phyloP scores from a whole-genome alignment of 2,797 vertebrate species.

The Coilia nasus region DNA sequence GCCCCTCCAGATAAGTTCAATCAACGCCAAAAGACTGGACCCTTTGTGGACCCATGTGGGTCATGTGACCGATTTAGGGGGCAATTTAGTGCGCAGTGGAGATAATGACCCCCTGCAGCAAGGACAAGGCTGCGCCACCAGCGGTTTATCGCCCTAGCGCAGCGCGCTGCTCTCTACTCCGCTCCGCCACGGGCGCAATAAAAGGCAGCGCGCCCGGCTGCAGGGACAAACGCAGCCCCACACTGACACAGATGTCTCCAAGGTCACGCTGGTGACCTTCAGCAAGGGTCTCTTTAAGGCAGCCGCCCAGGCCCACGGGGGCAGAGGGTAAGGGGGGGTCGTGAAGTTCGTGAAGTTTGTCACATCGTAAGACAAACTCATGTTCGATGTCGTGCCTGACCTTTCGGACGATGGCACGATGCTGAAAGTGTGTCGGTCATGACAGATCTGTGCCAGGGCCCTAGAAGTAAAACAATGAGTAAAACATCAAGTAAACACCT shows the following conservation, averaged over 20 bases:
- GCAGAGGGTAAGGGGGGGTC: too few relatives aligned
- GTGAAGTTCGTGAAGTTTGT: too few relatives aligned
- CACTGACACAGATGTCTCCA: slow-evolving; percentile 37
- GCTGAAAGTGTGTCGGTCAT: too few relatives aligned
- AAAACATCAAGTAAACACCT: too few relatives aligned
- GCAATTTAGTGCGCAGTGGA: slow-evolving; percentile 64
- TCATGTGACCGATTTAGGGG: slow-evolving; percentile 64
- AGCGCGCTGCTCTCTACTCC: slow-evolving; percentile 37
- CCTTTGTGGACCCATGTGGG: slow-evolving; percentile 70
- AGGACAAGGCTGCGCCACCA: slow-evolving; percentile 66
- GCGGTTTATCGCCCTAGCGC: slow-evolving; percentile 59
- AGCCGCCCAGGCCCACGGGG: not conserved
- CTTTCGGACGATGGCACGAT: too few relatives aligned
- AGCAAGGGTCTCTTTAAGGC: slow-evolving; percentile 7
- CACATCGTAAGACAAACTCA: too few relatives aligned
- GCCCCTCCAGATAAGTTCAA: slow-evolving; percentile 65
- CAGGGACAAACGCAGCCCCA: not conserved
- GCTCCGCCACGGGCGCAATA: slow-evolving; percentile 49
- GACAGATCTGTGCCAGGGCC: too few relatives aligned
- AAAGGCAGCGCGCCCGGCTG: slow-evolving; percentile 51
- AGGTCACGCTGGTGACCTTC: slow-evolving; percentile 45
- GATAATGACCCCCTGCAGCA: slow-evolving; percentile 65
- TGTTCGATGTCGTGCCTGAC: too few relatives aligned
- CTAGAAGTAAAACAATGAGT: too few relatives aligned
- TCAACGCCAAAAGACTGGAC: slow-evolving; percentile 60